These are phyloP conservation scores for Hydraecia micacea DNA, from an alignment of 2,888 invertebrate species.

Conservation along the genomic window DNA sequence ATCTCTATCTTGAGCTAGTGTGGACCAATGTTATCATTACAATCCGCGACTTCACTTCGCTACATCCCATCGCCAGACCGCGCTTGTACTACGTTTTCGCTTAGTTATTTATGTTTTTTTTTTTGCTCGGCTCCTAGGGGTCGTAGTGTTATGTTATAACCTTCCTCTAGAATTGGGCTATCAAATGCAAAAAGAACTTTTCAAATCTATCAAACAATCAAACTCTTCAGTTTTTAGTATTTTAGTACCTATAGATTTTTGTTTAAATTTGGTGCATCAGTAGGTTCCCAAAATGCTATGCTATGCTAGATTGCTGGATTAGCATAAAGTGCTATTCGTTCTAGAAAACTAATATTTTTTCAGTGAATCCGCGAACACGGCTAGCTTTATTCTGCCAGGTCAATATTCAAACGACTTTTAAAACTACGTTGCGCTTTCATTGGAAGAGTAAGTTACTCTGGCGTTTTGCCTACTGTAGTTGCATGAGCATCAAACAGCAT, in stretches of 20 bases:
- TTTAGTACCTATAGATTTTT: background rate
- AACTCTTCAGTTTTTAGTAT: background rate
- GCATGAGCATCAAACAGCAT: background rate
- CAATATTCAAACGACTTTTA: conserved; percentile 56
- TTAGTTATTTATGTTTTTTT: background rate
- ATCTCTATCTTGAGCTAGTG: background rate
- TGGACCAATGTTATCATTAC: background rate
- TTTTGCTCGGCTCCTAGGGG: background rate
- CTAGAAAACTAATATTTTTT: conserved; percentile 47
- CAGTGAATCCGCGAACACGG: conserved; percentile 36
- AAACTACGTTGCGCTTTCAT: conserved; percentile 49
- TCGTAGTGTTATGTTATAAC: background rate
- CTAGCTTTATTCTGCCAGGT: conserved; percentile 45
- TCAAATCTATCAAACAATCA: background rate
- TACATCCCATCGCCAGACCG: background rate
- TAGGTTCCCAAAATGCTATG: background rate
- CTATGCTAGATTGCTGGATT: conserved; percentile 2
- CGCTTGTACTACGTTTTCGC: background rate
- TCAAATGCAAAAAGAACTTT: background rate
- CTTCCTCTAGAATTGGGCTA: background rate
- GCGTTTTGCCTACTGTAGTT: conserved; percentile 45
- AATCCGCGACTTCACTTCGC: too few species aligned
- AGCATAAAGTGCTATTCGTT: conserved; percentile 18
- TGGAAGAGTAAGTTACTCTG: conserved; percentile 29
- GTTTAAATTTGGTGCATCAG: background rate